Conservation (phyloP, 2,797 vertebrate genomes). For the Diglossa cyanea region DNA sequence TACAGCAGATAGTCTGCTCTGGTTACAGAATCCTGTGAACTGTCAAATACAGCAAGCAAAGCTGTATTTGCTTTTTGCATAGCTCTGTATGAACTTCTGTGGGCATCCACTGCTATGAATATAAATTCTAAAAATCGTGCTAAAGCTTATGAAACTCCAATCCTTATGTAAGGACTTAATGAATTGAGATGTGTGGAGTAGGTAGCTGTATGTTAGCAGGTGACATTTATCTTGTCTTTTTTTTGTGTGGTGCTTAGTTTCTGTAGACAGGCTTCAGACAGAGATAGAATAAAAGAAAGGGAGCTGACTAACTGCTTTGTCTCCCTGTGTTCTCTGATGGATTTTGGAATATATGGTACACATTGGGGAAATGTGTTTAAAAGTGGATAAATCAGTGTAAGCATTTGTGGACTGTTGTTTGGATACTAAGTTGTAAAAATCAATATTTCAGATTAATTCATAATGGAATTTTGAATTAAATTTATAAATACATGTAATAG, state of each 20-base stretch:
- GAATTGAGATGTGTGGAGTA: neutral
- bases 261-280: neutral
- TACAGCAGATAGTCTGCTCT: neutral
- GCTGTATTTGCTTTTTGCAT: neutral
- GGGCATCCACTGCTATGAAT: neutral
- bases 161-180: constrained; percentile 7
- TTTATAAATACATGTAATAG: neutral
- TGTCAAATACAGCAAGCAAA: neutral
- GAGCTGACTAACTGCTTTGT: neutral
- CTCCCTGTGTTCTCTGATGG: neutral
- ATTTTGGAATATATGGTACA: neutral
- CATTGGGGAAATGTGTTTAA: neutral
- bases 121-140: neutral
- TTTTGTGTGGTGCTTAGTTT: neutral
- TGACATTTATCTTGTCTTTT: constrained; percentile 1
- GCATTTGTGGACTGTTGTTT: neutral
- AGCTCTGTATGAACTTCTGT: neutral
- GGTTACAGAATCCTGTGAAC: neutral
- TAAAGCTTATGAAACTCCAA: neutral
- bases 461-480: neutral
- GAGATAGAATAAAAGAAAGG: neutral
- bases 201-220: neutral
- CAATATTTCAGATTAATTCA: neutral
- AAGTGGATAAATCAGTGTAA: neutral
- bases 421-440: neutral